Evolutionary conservation across 2,797 vertebrate genomes (phyloP).

Genomic region (Crax fasciolata): DNA sequence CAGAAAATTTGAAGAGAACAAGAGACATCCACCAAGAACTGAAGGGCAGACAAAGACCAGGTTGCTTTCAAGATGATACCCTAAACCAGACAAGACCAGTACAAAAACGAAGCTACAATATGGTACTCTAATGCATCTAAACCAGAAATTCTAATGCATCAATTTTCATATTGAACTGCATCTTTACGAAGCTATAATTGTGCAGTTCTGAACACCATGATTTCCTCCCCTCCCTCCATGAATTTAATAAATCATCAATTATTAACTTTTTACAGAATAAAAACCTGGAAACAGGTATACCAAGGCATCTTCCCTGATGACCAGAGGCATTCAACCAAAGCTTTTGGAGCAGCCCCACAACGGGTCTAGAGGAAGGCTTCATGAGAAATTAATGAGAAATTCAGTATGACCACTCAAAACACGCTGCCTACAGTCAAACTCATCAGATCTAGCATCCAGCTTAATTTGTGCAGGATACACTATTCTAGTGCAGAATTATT

Average conservation of each 20-base stretch:
- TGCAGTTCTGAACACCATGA: background rate
- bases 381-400: background rate
- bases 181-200: background rate
- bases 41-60: background rate
- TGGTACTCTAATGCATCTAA: background rate
- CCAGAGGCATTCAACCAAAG: background rate
- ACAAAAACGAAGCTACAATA: background rate
- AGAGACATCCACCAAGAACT: background rate
- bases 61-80: background rate
- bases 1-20: background rate
- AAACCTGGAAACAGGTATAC: background rate
- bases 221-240: background rate
- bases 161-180: background rate
- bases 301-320: background rate
- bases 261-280: background rate
- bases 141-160: background rate
- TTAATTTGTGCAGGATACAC: background rate
- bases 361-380: background rate
- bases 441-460: background rate
- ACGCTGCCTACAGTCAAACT: background rate
- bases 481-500: too few species aligned
- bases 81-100: background rate
- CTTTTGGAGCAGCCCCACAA: background rate
- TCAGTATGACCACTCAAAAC: background rate
- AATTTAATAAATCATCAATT: conserved; percentile 12